Conservation (phyloP, 2,113 vertebrate species). For the Marmota monax region DNA sequence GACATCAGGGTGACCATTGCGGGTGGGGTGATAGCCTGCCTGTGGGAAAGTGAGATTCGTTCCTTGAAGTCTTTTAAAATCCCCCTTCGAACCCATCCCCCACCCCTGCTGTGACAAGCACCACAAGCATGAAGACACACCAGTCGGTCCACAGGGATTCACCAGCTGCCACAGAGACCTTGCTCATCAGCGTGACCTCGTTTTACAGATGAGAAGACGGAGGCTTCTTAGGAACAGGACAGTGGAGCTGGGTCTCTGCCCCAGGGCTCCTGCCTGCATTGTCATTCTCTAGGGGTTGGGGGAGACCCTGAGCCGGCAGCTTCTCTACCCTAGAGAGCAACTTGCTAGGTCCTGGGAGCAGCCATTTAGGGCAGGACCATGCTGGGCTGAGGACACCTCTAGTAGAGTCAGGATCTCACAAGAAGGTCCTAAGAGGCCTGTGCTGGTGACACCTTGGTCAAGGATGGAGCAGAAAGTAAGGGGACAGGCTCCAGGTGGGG, state of each 20-base stretch:
- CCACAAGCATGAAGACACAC: accelerated
- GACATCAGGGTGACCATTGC: too few relatives aligned
- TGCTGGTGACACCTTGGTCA: not conserved
- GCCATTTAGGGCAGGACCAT: not conserved
- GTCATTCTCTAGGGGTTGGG: not conserved
- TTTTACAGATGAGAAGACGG: not conserved
- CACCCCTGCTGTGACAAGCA: too few relatives aligned
- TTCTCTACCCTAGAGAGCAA: not conserved
- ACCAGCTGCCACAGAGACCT: too few relatives aligned
- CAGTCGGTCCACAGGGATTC: not conserved
- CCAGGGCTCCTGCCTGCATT: not conserved
- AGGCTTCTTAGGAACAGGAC: not conserved
- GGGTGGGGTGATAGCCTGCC: accelerated
- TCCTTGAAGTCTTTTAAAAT: not conserved
- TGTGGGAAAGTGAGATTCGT: not conserved
- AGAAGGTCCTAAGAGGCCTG: not conserved
- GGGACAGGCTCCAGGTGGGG: not conserved
- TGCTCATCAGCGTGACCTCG: accelerated
- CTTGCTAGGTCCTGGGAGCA: not conserved
- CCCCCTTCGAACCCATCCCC: not conserved
- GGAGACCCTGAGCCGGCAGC: not conserved
- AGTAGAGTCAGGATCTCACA: accelerated
- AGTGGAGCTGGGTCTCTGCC: not conserved
- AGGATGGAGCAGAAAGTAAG: not conserved
- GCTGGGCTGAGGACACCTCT: not conserved